A percentile compares a stretch with the other conserved stretches of the same genome.
Conservation (phyloP, 2,113 vertebrate species). For the Phodopus roborovskii region DNA sequence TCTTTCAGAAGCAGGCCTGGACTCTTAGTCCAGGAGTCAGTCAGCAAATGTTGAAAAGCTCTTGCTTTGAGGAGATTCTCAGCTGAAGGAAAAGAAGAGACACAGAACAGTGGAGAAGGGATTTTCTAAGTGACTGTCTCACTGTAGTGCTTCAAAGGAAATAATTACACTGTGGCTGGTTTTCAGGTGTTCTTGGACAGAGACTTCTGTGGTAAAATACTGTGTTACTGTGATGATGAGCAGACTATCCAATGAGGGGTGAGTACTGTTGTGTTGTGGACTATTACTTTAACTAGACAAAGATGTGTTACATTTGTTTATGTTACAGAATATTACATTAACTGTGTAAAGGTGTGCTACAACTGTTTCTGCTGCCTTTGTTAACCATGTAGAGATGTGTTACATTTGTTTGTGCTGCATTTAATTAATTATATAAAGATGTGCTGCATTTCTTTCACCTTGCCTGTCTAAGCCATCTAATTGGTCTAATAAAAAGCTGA, state of each 20-base stretch:
- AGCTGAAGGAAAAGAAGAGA: background rate
- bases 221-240: background rate
- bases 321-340: background rate
- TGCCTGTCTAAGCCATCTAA: too few relatives aligned
- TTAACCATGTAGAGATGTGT: background rate
- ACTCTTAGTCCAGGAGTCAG: background rate
- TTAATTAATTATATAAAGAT: too few relatives aligned
- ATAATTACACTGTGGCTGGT: background rate
- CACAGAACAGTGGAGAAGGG: background rate
- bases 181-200: background rate
- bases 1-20: background rate
- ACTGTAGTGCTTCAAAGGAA: constrained; percentile 31
- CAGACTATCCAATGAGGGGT: background rate
- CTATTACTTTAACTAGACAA: background rate
- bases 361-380: background rate
- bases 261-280: background rate
- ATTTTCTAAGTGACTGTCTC: constrained; percentile 10
- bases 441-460: too few relatives aligned
- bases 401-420: too few relatives aligned
- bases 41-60: background rate
- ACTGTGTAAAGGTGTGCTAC: background rate
- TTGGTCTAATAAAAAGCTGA: too few relatives aligned
- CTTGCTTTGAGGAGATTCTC: constrained; percentile 24
- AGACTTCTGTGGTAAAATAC: constrained; percentile 1
- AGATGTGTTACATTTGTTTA: background rate